Evolutionary conservation across 2,113 vertebrate species (phyloP), one percentile per base, ranked within the genome.

Genomic region (Etia nguti): DNA sequence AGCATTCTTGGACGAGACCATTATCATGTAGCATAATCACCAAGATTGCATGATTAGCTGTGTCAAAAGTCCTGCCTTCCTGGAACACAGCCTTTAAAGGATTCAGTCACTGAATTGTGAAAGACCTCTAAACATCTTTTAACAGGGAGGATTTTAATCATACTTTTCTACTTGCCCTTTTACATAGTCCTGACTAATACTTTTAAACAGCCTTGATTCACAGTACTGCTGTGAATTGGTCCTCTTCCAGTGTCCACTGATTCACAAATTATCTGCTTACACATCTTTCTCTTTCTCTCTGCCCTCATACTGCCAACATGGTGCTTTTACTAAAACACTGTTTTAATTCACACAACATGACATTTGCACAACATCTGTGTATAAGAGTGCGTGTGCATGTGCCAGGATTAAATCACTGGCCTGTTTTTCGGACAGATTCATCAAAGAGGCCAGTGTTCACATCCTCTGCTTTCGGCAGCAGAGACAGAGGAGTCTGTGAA

Each of bases 401-500:
- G 87, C 86, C 92, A 89, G 70, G 24, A 81, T 90, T 90, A 92
- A 92, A 92, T 86, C 85, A 43, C 7, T 24, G 5, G 90, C 81
- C 82, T 95, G 90, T 94, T 95, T n/a, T 94, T 90, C 80, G 88
- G 89, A 91, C 92, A 48, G 81, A 84, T 75, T 89, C 87, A 88
- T 96, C 95, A 96, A 96, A 96, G 95, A 93, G 79, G 26, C 85
- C 91, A 95, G 94, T 96, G 96, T 96, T 95, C 86, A 5, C 57
- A 48, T 88, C 52, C 36, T 55, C 11, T 79, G 85, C 92, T 81
- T 88, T 89, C 89, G 80, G 82, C 24, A 20, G 82, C 84, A 81
- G 20, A 90, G 85, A 93, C 79, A 82, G 79, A 85, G 80, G n/a
- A 82, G 89, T 89, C 43, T 91, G 88, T 89, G 82, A 92, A 81